Base-by-base conservation (phyloP, 2,113 vertebrate genomes). In the Crocuta crocuta region DNA sequence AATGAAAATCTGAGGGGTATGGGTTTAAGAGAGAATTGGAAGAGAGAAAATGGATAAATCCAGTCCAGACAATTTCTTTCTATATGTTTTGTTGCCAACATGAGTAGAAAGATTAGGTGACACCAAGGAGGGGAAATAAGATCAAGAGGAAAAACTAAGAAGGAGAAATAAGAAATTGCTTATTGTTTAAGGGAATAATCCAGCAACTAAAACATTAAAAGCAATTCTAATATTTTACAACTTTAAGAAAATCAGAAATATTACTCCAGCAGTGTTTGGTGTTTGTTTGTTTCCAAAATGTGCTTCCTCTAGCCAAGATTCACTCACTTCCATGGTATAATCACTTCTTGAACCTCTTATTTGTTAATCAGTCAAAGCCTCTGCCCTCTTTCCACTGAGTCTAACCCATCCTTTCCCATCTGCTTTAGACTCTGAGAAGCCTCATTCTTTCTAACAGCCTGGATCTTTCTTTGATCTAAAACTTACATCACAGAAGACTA, bases 161-260 rank as follows among this genome's bases (percentile, higher is more conserved):
- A 24, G n/a, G 9, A 71, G 53, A 83, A 83, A 24, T 61, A 73
- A 82, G 6, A 83, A 48, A n/a, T 63, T 48, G 23, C 23, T 70
- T 82, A n/a, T n/a, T 81, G 23, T 48, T 73, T 92, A 83, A 73
- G 17, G 33, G 10, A n/a, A 26, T 24, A 48, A 86, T 93, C 8
- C 11, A 76, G 58, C 24, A 86, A 33, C 76, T 48, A 39, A 65
- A 73, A 63, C 19, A 24, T 45, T n/a, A 92, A 83, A 48, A 92
- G 5, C 9, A 85, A 76, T 76, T 85, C 1, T 10, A n/a, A 33
- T 17, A 39, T 74, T 39, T 85, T 63, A 65, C 13, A 84, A 73
- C 43, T 39, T 66, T 45, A 35, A 66, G 85, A 21, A 86, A 86
- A 66, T 86, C 43, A 85, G 63, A 78, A n/a, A 33, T 63, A 55